phyloP scores from a whole-genome alignment of 2,797 vertebrate species.

The Podarcis siculus region DNA sequence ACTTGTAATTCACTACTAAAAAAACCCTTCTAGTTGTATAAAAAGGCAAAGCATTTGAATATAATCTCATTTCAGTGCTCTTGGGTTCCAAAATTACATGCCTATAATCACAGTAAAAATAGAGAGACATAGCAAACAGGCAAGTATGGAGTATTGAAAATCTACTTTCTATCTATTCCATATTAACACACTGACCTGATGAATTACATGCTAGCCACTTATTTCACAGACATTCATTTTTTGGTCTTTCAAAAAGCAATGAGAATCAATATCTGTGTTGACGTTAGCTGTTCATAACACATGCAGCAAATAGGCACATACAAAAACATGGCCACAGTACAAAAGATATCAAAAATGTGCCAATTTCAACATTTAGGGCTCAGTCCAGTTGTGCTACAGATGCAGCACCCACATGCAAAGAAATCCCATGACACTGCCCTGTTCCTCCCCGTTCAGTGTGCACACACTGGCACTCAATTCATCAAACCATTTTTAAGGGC shows the following conservation, averaged over 20 bases:
- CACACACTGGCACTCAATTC: not conserved
- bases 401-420: not conserved
- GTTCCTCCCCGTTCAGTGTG: not conserved
- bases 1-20: constrained; percentile 83
- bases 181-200: constrained; percentile 68
- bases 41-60: constrained; percentile 75
- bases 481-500: not conserved
- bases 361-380: constrained; percentile 57
- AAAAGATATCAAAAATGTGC: constrained; percentile 69
- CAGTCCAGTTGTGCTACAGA: not conserved
- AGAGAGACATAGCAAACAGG: constrained; percentile 68
- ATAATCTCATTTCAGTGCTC: constrained; percentile 73
- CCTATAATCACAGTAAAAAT: constrained; percentile 69
- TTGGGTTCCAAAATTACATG: constrained; percentile 68
- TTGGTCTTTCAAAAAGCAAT: constrained; percentile 73
- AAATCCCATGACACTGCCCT: not conserved
- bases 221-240: constrained; percentile 63
- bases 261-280: constrained; percentile 60
- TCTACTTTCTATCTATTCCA: constrained; percentile 69
- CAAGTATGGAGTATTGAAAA: constrained; percentile 73
- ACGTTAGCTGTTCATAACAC: constrained; percentile 73
- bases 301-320: constrained; percentile 78
- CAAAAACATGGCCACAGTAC: constrained; percentile 75
- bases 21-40: constrained; percentile 61
- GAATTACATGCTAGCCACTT: constrained; percentile 72